Base-by-base conservation (phyloP, 2,888 invertebrate species). In the Drosophila nr. medialis region DNA sequence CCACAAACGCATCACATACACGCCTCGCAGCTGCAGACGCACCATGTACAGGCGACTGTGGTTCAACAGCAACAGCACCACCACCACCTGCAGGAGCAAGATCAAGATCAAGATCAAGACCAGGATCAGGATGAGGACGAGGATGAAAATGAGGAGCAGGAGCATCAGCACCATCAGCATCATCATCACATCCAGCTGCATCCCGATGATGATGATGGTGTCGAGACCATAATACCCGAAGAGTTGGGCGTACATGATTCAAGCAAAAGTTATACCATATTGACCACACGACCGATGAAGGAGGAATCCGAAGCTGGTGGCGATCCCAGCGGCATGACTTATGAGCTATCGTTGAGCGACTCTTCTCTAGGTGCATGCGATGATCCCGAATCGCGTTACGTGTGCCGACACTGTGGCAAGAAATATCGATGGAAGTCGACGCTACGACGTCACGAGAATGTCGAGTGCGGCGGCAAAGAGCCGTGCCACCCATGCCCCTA, bases 391-490 rank as follows among this genome's bases (percentile, higher is more conserved):
- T 94, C 94, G 66, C 94, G 94, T 90, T 97, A 96, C 93, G 95
- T 96, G 56, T 97, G 97, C 91, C 94, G 96, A 59, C 96, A 96
- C 91, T 97, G 97, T 93, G 97, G 97, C 76, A 97, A 97, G 93
- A 95, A 96, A 80, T 97, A 97, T 93, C 95, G 97, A 87, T 97
- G 97, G 97, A 97, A 96, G 93, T 96, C 96, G 58, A 97, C 97
- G 70, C 94, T 97, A 94, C 94, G 96, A 15, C 95, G 96, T 6
- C 97, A 97, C 93, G 96, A 96, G 93, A 96, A 95, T 94, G 96
- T 96, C 74, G 97, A 97, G 93, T 97, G 97, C 93, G 96, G 96
- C 51, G 96, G 96, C 77, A 97, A 97, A 92, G 96, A 96, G 77
- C 97, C 97, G 0, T 95, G 96, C 75, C 96, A 96, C 93, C 96